A percentile compares a stretch with the other conserved stretches of the same genome.
These are phyloP conservation scores for Phalacrocorax carbo DNA, from an alignment of 2,113 vertebrate genomes.

Conservation along the genomic window DNA sequence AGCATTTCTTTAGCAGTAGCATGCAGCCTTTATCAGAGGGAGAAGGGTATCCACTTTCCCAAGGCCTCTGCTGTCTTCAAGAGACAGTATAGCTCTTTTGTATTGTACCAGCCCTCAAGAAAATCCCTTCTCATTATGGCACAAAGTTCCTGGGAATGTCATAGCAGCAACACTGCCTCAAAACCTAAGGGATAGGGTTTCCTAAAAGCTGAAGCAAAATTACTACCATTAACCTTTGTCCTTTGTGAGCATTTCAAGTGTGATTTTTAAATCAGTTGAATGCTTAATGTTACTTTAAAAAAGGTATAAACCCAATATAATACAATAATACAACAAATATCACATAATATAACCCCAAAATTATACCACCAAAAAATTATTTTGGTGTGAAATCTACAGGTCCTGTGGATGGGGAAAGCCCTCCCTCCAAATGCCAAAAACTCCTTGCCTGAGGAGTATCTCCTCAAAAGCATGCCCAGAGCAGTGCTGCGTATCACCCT, in stretches of 20 bases:
- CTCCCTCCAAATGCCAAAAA: not conserved
- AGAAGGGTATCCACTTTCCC: not conserved
- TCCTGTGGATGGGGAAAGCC: not conserved
- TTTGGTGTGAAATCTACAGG: not conserved
- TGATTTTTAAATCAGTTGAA: not conserved
- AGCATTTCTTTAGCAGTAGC: not conserved
- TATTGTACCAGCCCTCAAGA: not conserved
- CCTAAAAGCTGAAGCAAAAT: not conserved
- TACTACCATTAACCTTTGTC: not conserved
- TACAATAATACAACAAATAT: not conserved
- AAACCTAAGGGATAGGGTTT: not conserved
- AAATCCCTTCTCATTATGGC: not conserved
- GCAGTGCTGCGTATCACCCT: fast-evolving
- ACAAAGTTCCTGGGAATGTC: not conserved
- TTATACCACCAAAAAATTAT: not conserved
- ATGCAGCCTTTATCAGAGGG: not conserved
- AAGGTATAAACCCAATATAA: not conserved
- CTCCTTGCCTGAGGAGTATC: not conserved
- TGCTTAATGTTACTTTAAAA: not conserved
- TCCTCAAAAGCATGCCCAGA: not conserved
- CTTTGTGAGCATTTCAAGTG: not conserved
- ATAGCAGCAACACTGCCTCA: not conserved
- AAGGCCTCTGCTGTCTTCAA: not conserved
- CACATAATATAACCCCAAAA: not conserved
- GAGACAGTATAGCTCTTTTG: not conserved